phyloP scores from a whole-genome alignment of 2,888 invertebrate genomes.

The Nephrocerus scutellatus region DNA sequence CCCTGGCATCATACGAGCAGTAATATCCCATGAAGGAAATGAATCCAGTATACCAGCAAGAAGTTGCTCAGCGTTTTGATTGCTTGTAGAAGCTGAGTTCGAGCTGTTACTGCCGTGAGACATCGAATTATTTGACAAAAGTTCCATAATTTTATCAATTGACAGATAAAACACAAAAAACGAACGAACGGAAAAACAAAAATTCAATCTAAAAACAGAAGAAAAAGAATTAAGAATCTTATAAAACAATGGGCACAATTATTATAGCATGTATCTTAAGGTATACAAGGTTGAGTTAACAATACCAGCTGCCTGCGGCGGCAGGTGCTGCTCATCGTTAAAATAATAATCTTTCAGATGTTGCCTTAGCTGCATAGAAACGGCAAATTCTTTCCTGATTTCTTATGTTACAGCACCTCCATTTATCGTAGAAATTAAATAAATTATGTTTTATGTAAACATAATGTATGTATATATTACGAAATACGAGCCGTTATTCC shows the following conservation, averaged over 20 bases:
- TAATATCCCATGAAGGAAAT: conserved; percentile 40
- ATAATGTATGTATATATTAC: no score
- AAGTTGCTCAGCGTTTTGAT: conserved; percentile 29
- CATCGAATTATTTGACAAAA: conserved; percentile 38
- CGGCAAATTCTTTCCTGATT: no score
- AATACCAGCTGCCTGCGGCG: no score
- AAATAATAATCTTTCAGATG: no score
- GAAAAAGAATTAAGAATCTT: not conserved
- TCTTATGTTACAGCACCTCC: no score
- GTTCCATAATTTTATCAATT: conserved; percentile 32
- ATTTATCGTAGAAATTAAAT: no score
- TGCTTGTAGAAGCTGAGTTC: conserved; percentile 16
- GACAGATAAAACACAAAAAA: conserved; percentile 11
- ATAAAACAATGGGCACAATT: no score
- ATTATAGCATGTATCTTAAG: no score
- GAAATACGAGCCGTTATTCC: no score
- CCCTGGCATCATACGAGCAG: conserved; percentile 29
- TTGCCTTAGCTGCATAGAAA: no score
- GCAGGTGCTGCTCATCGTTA: no score
- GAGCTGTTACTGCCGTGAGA: conserved; percentile 28
- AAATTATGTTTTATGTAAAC: no score
- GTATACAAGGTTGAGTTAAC: conserved; percentile 13
- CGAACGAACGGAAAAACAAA: not conserved
- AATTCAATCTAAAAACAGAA: conserved; percentile 5
- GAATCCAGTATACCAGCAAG: conserved; percentile 39